Base-by-base conservation (phyloP, 2,797 vertebrate genomes). In the Phyllotis vaccarum region DNA sequence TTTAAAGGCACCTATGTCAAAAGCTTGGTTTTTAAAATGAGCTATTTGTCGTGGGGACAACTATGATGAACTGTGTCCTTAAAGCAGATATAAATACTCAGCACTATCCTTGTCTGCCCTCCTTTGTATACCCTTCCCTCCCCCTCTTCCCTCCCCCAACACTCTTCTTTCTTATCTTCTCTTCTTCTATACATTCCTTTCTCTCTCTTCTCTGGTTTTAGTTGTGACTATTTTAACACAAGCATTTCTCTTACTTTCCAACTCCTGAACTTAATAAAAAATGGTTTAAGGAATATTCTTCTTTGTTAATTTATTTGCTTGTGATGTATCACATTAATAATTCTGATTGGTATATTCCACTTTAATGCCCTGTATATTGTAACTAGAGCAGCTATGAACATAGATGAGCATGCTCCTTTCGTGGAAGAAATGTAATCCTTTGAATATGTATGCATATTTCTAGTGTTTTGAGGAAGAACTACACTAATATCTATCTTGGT, bases 241-340 rank as follows among this genome's bases (percentile, higher is more conserved):
- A 21, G n/a, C 0, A 52, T 0, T 54, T 9, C 27, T 37, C 2
- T 40, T 52, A 19, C 22, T 3, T 6, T n/a, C 16, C 11, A 74
- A 10, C 6, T 4, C 3, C 10, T 7, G 14, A 89, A n/a, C 68
- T 66, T 16, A 56, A 24, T 75, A 27, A 64, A 9, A 0, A 52
- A 12, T 54, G 2, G 16, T 66, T 58, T 31, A n/a, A 29, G 9
- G 19, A 21, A 3, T 4, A 40, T 76, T 76, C 27, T 40, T 5
- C 11, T n/a, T 37, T 46, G 27, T 46, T 27, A 46, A 56, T 76
- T 16, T 29, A 62, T 1, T 75, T n/a, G 6, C 4, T 31, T 46
- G 1, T n/a, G 4, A 5, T 27, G 64, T 34, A 68, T 78, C 14
- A 66, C n/a, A 75, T 74, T 29, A 76, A 29, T 9, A 75, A 43